Base-by-base conservation (phyloP, 2,797 vertebrate species). In the Mus caroli region DNA sequence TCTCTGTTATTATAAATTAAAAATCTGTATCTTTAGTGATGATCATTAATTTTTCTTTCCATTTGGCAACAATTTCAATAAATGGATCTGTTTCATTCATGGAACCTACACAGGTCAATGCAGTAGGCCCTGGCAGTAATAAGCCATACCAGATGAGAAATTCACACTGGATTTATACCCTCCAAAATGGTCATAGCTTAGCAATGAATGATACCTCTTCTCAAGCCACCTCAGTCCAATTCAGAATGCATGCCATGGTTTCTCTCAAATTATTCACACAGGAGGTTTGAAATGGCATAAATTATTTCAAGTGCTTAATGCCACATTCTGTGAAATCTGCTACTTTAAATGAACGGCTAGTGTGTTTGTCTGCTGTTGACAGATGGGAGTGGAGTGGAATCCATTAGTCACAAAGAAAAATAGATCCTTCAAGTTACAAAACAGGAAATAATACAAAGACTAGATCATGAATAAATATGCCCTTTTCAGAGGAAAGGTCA, bases 271-370 rank as follows among this genome's bases (percentile, higher is more conserved):
- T 87, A 91, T 82, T 95, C 90, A 93, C 60, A 88, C 26, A 40
- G 43, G 62, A 86, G 64, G 2, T 91, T 96, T 82, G 56, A 76
- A 90, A 92, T 58, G 24, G 80, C 64, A 88, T 94, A 90, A 94
- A 88, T 93, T 97, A 95, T 94, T 94, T 96, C 93, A 97, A 97
- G 88, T 93, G 71, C 67, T 71, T 91, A 58, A 90, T 96, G 90
- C n/a, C 50, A 93, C 90, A 92, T 94, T 95, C 84, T 95, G 75
- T 93, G 58, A 95, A 88, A 92, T 89, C 40, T 77, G 86, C 92
- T 93, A 73, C 31, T 58, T 90, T 88, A 96, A 96, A 90, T 93
- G 56, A 94, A 97, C 79, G 85, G 75, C 83, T 85, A 78, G 54
- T 89, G 2, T 31, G 71, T 67, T 58, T 94, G 60, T 62, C 40